Evolutionary conservation across 2,888 invertebrate genomes (phyloP).

Genomic region (Suillia variegata): DNA sequence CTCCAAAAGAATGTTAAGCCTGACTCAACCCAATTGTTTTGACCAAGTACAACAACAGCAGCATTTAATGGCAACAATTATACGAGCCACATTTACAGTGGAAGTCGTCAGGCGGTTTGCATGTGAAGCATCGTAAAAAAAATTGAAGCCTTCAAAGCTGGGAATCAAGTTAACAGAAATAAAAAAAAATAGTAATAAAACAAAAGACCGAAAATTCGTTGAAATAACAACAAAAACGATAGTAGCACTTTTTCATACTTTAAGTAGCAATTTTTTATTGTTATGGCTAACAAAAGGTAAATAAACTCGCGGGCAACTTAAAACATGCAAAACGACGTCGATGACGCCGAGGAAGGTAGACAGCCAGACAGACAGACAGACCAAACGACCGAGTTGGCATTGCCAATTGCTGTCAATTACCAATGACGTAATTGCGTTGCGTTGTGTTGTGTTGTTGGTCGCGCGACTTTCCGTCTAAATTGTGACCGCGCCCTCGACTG

Average conservation of each 20-base stretch:
- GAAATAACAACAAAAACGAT: background rate
- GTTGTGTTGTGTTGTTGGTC: background rate
- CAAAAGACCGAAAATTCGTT: background rate
- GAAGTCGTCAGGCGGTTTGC: background rate
- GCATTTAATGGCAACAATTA: background rate
- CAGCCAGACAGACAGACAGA: background rate
- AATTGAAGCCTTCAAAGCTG: background rate
- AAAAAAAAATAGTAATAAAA: background rate
- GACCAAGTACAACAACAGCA: background rate
- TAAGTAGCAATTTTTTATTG: background rate
- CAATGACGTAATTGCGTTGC: slow-evolving; percentile 3
- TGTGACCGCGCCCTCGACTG: background rate
- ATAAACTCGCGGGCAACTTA: slow-evolving; percentile 5
- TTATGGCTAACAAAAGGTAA: slow-evolving; percentile 8
- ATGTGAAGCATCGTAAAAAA: background rate
- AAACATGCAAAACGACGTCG: background rate
- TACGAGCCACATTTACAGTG: background rate
- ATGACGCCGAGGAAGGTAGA: background rate
- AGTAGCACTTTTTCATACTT: background rate
- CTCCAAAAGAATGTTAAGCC: background rate
- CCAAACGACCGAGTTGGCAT: background rate
- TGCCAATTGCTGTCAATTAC: background rate
- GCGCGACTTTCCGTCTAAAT: background rate
- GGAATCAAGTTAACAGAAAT: background rate
- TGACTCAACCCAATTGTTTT: background rate